Evolutionary conservation across 2,113 vertebrate genomes (phyloP).

Genomic region (Cacatua alba): DNA sequence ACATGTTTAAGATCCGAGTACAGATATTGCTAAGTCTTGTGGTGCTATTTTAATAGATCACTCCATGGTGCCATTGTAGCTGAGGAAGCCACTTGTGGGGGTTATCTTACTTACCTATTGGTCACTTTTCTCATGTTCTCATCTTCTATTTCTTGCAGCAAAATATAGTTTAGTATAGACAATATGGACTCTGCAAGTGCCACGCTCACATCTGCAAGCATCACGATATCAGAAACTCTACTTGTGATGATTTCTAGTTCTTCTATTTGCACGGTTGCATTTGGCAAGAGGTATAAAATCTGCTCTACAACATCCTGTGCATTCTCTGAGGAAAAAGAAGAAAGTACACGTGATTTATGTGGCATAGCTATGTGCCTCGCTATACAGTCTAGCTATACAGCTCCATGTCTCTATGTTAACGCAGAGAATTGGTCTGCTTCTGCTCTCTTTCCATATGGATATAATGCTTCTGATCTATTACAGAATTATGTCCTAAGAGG

Average conservation of each 20-base stretch:
- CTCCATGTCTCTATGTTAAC: background rate
- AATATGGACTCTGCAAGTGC: constrained; percentile 45
- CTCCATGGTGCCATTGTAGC: background rate
- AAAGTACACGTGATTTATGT: background rate
- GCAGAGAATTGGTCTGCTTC: background rate
- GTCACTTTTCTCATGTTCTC: constrained; percentile 18
- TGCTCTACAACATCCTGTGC: constrained; percentile 60
- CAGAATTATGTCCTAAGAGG: background rate
- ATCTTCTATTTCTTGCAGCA: constrained; percentile 24
- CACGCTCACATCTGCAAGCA: constrained; percentile 33
- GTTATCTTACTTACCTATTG: constrained; percentile 64
- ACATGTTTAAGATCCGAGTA: background rate
- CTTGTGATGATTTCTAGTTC: constrained; percentile 67
- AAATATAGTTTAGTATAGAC: constrained; percentile 49
- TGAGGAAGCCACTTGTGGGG: background rate
- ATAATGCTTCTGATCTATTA: background rate
- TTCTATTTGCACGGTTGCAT: background rate
- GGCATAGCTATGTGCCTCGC: background rate
- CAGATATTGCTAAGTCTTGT: background rate
- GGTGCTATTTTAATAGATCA: background rate
- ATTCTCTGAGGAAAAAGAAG: constrained; percentile 60
- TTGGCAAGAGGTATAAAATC: constrained; percentile 69
- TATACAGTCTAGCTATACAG: background rate
- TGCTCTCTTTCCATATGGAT: background rate
- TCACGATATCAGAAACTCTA: constrained; percentile 63